Evolutionary conservation across 2,113 vertebrate species (phyloP).

Genomic region (Miniopterus natalensis): DNA sequence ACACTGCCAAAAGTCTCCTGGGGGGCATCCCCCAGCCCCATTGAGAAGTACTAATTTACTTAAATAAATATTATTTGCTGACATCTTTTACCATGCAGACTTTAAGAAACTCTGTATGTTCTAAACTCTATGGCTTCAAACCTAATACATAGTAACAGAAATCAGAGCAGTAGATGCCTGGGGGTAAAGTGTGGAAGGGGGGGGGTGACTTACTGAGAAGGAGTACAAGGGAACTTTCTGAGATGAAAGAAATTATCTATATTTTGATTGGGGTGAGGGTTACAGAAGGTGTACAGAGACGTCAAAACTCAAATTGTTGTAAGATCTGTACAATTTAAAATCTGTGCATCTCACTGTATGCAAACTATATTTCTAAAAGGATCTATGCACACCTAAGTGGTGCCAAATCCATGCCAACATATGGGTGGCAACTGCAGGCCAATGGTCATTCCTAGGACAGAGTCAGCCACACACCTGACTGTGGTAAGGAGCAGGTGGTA

Average conservation of each 20-base stretch:
- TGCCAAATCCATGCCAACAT: not conserved
- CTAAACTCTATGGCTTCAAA: conserved; percentile 23
- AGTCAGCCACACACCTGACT: not conserved
- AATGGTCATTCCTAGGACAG: conserved; percentile 26
- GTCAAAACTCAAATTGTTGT: conserved; percentile 47
- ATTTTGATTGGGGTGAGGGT: not conserved
- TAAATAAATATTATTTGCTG: conserved; percentile 55
- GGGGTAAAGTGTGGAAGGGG: not conserved
- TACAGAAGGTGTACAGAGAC: not conserved
- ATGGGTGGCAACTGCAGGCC: not conserved
- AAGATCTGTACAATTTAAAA: conserved; percentile 10
- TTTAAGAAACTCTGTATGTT: conserved; percentile 42
- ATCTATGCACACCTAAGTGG: not conserved
- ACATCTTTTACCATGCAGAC: conserved; percentile 14
- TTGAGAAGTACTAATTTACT: not conserved
- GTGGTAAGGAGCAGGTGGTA: not conserved
- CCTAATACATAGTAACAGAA: not conserved
- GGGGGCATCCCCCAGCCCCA: not conserved
- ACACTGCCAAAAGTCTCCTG: not conserved
- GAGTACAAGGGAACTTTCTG: not conserved
- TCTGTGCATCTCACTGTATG: not conserved
- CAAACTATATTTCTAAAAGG: conserved; percentile 38
- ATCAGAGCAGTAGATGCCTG: not conserved
- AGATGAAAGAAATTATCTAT: not conserved
- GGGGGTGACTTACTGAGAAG: not conserved